Conservation (phyloP, 2,888 invertebrate genomes). For the Apantesis nais region DNA sequence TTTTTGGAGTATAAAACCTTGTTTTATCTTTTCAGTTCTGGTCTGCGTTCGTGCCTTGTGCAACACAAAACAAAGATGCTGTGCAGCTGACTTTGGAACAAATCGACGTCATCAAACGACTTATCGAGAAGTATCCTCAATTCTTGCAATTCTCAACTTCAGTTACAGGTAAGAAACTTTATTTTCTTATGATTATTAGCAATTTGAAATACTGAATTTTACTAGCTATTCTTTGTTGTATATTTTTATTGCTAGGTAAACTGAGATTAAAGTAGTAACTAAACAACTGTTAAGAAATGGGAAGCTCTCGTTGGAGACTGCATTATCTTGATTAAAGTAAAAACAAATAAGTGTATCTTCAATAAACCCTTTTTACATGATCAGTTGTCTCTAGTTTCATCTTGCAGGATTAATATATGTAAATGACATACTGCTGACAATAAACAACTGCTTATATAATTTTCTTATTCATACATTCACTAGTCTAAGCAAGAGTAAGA, state of each 20-base stretch:
- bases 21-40: slow-evolving; percentile 85
- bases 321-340: not conserved
- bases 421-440: not conserved
- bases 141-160: slow-evolving; percentile 88
- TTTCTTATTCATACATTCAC: no score
- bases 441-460: not conserved
- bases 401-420: not conserved
- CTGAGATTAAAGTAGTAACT: not conserved
- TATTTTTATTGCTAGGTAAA: not conserved
- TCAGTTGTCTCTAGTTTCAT: not conserved
- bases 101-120: slow-evolving; percentile 90
- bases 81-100: slow-evolving; percentile 90
- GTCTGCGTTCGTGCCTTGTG: slow-evolving; percentile 90
- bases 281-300: not conserved
- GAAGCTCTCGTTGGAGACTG: not conserved
- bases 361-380: not conserved
- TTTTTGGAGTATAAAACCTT: not conserved
- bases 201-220: not conserved
- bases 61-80: slow-evolving; percentile 89
- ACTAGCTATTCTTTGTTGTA: not conserved
- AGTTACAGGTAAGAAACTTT: slow-evolving; percentile 85
- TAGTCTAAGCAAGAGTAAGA: not conserved
- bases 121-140: slow-evolving; percentile 89
- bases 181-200: not conserved
- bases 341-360: not conserved